These are phyloP conservation scores for Alfaro cultratus DNA, from an alignment of 2,797 vertebrate species.

Conservation along the genomic window DNA sequence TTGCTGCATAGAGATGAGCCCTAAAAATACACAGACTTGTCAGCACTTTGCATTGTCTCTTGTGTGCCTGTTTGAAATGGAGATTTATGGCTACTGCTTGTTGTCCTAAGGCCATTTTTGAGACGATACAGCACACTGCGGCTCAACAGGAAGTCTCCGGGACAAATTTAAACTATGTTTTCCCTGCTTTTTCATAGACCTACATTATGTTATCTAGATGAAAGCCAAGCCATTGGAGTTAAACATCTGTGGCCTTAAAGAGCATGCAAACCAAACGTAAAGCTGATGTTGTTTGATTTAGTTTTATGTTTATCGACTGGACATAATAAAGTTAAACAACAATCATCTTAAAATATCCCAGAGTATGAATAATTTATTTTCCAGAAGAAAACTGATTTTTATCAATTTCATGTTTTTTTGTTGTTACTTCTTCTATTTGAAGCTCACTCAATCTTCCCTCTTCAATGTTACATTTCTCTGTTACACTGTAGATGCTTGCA, in stretches of 20 bases:
- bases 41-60: slow-evolving; percentile 74
- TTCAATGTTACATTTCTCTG: slow-evolving; percentile 26
- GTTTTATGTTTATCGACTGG: slow-evolving; percentile 25
- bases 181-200: slow-evolving; percentile 20
- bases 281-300: slow-evolving; percentile 43
- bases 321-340: background rate
- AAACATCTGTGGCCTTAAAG: slow-evolving; percentile 46
- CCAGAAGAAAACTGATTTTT: background rate
- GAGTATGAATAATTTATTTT: background rate
- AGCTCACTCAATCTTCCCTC: background rate
- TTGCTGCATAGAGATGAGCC: slow-evolving; percentile 60
- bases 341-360: background rate
- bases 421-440: background rate
- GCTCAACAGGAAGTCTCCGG: slow-evolving; percentile 51
- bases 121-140: slow-evolving; percentile 55
- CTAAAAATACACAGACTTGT: slow-evolving; percentile 73
- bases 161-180: slow-evolving; percentile 46
- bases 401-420: background rate
- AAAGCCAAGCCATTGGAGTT: slow-evolving; percentile 36
- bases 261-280: slow-evolving; percentile 12
- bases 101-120: slow-evolving; percentile 67
- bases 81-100: slow-evolving; percentile 72
- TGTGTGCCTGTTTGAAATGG: slow-evolving; percentile 73
- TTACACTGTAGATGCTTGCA: slow-evolving; percentile 40
- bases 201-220: slow-evolving; percentile 18